These are phyloP conservation scores for Smutsia gigantea DNA, from an alignment of 2,797 vertebrate species.

Conservation along the genomic window DNA sequence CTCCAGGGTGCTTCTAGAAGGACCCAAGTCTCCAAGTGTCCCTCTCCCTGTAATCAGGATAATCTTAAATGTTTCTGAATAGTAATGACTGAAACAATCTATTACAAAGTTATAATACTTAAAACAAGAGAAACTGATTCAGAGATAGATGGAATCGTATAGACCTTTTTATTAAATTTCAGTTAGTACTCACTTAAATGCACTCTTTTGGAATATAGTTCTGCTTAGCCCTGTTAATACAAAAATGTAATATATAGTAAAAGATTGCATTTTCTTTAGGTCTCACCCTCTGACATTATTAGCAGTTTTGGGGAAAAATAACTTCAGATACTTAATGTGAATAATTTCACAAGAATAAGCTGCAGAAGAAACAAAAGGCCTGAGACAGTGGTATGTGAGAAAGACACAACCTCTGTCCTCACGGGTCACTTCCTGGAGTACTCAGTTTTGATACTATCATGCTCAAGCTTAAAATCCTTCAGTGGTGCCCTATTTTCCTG, in stretches of 20 bases:
- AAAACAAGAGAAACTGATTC: slow-evolving; percentile 9
- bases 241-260: not conserved
- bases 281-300: not conserved
- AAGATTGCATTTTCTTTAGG: slow-evolving; percentile 24
- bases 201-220: slow-evolving; percentile 12
- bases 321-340: not conserved
- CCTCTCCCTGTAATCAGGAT: not conserved
- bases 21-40: not conserved
- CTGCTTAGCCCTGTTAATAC: slow-evolving; percentile 8
- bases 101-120: not conserved
- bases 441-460: not conserved
- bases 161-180: not conserved
- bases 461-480: not conserved
- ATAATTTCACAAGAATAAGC: slow-evolving; percentile 25
- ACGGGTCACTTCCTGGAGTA: not conserved
- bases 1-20: slow-evolving; percentile 7
- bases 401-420: not conserved
- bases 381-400: not conserved
- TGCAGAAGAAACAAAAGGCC: not conserved
- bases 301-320: not conserved
- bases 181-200: not conserved
- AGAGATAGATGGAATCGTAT: not conserved
- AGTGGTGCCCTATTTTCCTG: not conserved
- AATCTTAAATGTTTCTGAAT: slow-evolving; percentile 41
- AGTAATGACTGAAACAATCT: not conserved